These are phyloP conservation scores for Dicentrarchus labrax DNA, from an alignment of 2,113 vertebrate species.

Conservation along the genomic window DNA sequence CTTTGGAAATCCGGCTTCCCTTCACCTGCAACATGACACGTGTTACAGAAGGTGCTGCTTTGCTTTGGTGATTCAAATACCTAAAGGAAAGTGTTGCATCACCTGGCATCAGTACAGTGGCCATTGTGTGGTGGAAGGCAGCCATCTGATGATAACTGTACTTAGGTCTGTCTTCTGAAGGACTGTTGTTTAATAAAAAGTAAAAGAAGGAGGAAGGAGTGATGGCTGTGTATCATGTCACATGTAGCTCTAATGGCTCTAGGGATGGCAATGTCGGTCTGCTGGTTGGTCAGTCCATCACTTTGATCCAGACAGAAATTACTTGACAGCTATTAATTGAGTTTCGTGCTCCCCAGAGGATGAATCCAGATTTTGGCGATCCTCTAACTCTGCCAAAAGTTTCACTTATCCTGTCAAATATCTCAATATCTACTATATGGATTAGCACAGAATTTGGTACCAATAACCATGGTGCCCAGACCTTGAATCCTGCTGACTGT, in stretches of 20 bases:
- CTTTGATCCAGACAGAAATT: too few relatives aligned
- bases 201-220: background rate
- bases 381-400: too few relatives aligned
- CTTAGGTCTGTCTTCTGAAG: background rate
- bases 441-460: too few relatives aligned
- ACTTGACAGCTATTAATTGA: too few relatives aligned
- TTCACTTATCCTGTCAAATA: background rate
- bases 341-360: too few relatives aligned
- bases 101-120: conserved; percentile 81
- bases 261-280: too few relatives aligned
- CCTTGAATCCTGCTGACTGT: background rate
- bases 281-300: too few relatives aligned
- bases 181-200: background rate
- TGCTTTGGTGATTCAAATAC: background rate
- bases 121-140: conserved; percentile 84
- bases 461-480: background rate
- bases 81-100: conserved; percentile 63
- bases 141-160: background rate
- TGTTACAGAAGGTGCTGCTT: background rate
- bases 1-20: conserved; percentile 88
- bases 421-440: background rate
- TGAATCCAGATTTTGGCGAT: too few relatives aligned
- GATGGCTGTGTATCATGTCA: background rate
- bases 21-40: conserved; percentile 81
- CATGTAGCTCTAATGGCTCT: background rate